These are phyloP conservation scores for Sarcophaga subvicina DNA, from an alignment of 2,888 invertebrate genomes.

Conservation along the genomic window DNA sequence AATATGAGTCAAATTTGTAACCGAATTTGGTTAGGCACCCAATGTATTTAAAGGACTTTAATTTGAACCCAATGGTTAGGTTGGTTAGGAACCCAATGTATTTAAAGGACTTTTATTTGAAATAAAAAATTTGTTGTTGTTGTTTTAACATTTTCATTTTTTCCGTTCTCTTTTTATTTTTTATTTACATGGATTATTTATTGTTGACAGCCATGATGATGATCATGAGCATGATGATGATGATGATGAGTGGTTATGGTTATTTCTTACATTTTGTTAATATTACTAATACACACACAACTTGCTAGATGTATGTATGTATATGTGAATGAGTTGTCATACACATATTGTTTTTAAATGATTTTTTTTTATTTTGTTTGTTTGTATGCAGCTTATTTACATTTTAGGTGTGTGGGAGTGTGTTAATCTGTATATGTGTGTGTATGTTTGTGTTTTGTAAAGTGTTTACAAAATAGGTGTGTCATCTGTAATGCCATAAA, in stretches of 20 bases:
- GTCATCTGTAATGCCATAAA: constrained; percentile 35
- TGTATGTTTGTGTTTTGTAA: neutral
- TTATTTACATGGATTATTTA: constrained; percentile 12
- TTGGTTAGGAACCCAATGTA: neutral
- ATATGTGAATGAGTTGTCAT: neutral
- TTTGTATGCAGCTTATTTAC: neutral
- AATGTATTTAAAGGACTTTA: neutral
- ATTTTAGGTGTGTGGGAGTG: no score
- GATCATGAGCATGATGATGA: neutral
- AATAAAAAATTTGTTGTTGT: neutral
- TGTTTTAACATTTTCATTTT: constrained; percentile 6
- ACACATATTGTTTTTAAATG: neutral
- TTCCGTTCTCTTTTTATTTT: neutral
- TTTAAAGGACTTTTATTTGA: neutral
- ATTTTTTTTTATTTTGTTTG: neutral
- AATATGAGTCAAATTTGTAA: no score
- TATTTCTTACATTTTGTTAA: neutral
- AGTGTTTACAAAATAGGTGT: constrained; percentile 25
- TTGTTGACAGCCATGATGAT: constrained; percentile 17
- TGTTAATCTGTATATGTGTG: neutral
- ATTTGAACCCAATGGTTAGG: no score
- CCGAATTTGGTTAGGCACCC: no score
- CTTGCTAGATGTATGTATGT: neutral
- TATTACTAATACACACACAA: neutral
- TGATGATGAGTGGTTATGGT: neutral